Base-by-base conservation (phyloP, 1,140 invertebrate genomes). In the Ladona fulva region DNA sequence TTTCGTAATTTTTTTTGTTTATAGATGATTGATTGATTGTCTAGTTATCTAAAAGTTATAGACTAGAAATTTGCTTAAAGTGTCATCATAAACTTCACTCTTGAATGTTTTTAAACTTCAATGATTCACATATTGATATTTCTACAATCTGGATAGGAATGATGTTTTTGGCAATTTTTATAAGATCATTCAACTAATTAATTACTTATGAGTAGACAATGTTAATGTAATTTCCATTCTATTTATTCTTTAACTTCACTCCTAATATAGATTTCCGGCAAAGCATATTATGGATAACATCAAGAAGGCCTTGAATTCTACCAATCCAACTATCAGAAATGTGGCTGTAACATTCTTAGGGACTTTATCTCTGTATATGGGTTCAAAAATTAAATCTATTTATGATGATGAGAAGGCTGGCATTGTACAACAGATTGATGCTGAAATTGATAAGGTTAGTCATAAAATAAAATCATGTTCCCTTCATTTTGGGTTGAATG, bases 341-440 rank as follows among this genome's bases (percentile, higher is more conserved):
- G 88, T 94, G 7, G 91, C 91, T 0, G 91, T 97, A 12, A 84
- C 85, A 7, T 83, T 93, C 7, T 80, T 91, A 12, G 92, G 92
- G 0, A 89, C 90, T 16, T 86, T 97, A 80, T 94, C 94, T 79
- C 85, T 96, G 80, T 96, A 93, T 81, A 91, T 95, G 86, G 95
- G 95, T 0, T 88, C 88, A 22, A 86, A 91, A 0, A 81, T 97
- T 0, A 86, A 93, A 66, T 88, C 90, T 78, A 93, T 94, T 82
- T 95, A 97, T 81, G 95, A 97, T 80, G 90, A 90, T 80, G 96
- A 97, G 82, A 97, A 97, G 82, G 89, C 94, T 10, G 90, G 93
- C 0, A 84, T 97, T 0, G 89, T 92, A 44, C 94, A 95, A 80
- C 92, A 95, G 84, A 95, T 97, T 77, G 92, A 94, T 83, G 88